Evolutionary conservation across 2,888 invertebrate species (phyloP), one percentile per base, ranked within the genome.

Genomic region (Aphidius colemani): DNA sequence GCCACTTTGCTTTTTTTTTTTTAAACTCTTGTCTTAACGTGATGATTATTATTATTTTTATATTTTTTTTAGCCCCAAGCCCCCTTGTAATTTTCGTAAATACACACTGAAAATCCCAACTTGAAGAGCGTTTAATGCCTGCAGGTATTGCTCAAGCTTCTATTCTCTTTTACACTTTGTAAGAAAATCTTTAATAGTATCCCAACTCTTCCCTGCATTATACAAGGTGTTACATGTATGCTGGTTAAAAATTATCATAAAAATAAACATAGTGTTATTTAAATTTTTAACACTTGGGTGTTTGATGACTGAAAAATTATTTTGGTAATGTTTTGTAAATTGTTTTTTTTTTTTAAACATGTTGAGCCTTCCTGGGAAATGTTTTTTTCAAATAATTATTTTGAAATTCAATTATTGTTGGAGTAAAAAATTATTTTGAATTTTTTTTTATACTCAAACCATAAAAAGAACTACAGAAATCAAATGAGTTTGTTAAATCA

Each of bases 81-180:
- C 73, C 18, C 18, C 73, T 51, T 58, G 75, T 73, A 81, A 81
- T 80, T 80, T 81, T 75, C 75, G 79, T 81, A 80, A 80, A 78
- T 80, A 80, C 76, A 79, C 77, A 75, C 71, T 72, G 77, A 79
- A 76, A 75, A 75, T 70, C 69, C 30, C 30, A 30, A 30, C 30
- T 30, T 68, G 72, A 71, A 71, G 68, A 64, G 64, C 68, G 69
- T 62, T 50, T 53, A 30, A 48, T 63, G 41, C 59, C 65, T 67
- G 40, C 55, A 30, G 49, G 46, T 13, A 50, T 48, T 39, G 53
- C 53, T 39, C 49, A 9, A 62, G 51, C 58, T 63, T 66, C 67
- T 65, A 66, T 66, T 66, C 63, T 48, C 67, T 61, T 56, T 53
- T 8, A 59, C 59, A 61, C 59, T 57, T 57, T 61, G 44, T 59